Conservation (phyloP, 2,888 invertebrate species). For the Stenotaenia linearis region DNA sequence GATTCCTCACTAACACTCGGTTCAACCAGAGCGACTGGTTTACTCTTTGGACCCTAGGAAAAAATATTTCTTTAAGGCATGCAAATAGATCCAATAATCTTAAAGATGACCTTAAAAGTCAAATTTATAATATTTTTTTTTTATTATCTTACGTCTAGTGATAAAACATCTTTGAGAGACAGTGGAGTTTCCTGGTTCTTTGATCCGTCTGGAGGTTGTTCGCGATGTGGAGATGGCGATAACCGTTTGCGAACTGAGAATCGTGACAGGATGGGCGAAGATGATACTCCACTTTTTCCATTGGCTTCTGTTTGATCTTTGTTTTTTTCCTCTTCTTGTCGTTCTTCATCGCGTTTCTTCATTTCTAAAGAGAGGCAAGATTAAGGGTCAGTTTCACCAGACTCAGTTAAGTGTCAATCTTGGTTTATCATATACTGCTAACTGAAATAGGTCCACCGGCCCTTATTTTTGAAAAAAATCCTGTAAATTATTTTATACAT, state of each 20-base stretch:
- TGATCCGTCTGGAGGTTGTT: background rate
- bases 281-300: background rate
- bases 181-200: background rate
- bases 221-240: conserved; percentile 12
- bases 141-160: background rate
- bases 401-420: too few species aligned
- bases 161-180: conserved; percentile 9
- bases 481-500: too few species aligned
- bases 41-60: conserved; percentile 32
- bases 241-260: background rate
- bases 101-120: too few species aligned
- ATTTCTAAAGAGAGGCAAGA: conserved; percentile 43
- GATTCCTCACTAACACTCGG: background rate
- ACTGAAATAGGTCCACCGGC: too few species aligned
- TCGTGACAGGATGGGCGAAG: background rate
- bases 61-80: conserved; percentile 36
- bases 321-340: conserved; percentile 44
- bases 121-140: conserved; percentile 34
- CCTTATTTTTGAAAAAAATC: too few species aligned
- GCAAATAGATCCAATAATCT: too few species aligned
- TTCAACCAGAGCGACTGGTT: background rate
- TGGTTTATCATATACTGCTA: too few species aligned
- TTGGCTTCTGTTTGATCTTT: background rate
- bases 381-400: too few species aligned
- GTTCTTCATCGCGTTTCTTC: conserved; percentile 45